Evolutionary conservation across 2,888 invertebrate species (phyloP).

Genomic region (Colostygia pectinataria): DNA sequence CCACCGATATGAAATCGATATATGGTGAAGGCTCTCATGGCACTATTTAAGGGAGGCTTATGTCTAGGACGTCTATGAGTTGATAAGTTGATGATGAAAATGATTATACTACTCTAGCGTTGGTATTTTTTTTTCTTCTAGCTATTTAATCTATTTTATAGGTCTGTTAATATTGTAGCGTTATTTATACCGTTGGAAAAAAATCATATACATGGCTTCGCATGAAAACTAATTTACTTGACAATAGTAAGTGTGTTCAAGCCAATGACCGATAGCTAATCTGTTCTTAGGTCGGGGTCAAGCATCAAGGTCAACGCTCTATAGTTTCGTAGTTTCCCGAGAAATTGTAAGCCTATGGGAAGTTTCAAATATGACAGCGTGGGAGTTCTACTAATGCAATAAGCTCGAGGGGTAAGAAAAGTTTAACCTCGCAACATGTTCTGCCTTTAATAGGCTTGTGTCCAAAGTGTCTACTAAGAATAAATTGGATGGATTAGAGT

Average conservation of each 20-base stretch:
- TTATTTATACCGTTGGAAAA: neutral
- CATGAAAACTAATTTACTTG: neutral
- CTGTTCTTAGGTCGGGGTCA: neutral
- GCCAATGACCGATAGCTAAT: neutral
- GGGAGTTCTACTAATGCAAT: neutral
- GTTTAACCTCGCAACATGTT: neutral
- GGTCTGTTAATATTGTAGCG: neutral
- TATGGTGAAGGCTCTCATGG: too few species aligned
- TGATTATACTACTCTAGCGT: too few species aligned
- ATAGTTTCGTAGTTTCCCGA: neutral
- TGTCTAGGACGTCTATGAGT: too few species aligned
- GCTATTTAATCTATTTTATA: too few species aligned
- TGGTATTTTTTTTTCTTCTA: too few species aligned
- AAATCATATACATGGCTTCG: neutral
- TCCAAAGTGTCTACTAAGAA: too few species aligned
- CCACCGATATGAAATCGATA: too few species aligned
- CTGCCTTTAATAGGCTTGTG: slow-evolving; percentile 4
- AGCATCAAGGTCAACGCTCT: neutral
- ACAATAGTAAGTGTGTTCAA: neutral
- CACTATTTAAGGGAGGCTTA: too few species aligned
- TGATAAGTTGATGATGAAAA: too few species aligned
- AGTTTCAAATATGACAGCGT: neutral
- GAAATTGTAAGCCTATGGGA: neutral
- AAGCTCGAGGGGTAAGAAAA: neutral
- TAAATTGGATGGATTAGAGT: too few species aligned